These are phyloP conservation scores for Dryoscopus gambensis DNA, from an alignment of 2,113 vertebrate species.

Conservation along the genomic window DNA sequence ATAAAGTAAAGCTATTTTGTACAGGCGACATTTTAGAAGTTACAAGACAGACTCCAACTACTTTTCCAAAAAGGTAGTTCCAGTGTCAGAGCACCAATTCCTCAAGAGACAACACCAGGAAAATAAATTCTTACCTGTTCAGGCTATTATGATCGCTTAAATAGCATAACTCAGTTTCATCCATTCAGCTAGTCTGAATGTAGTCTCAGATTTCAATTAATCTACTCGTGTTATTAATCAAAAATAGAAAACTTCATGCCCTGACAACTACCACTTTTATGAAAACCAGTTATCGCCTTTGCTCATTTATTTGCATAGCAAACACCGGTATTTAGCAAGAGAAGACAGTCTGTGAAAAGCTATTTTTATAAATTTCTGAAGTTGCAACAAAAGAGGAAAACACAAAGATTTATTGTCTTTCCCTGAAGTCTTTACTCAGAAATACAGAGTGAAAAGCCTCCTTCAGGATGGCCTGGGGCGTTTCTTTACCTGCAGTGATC, in stretches of 20 bases:
- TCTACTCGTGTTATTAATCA: neutral
- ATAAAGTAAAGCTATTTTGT: neutral
- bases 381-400: neutral
- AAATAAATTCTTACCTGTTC: neutral
- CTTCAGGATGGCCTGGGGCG: neutral
- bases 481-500: conserved; percentile 91
- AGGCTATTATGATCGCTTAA: neutral
- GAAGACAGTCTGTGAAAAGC: neutral
- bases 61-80: neutral
- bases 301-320: neutral
- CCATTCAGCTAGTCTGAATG: neutral
- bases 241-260: neutral
- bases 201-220: neutral
- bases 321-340: neutral
- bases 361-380: neutral
- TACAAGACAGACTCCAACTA: neutral
- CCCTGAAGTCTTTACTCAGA: neutral
- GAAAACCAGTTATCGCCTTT: neutral
- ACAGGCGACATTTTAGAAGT: neutral
- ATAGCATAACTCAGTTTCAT: neutral
- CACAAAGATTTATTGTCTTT: neutral
- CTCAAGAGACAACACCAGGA: rapidly evolving
- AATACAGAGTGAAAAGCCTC: neutral
- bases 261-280: neutral
- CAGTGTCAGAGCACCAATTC: neutral